These are phyloP conservation scores for Oncorhynchus clarkii DNA, from an alignment of 2,113 vertebrate species.

Conservation along the genomic window DNA sequence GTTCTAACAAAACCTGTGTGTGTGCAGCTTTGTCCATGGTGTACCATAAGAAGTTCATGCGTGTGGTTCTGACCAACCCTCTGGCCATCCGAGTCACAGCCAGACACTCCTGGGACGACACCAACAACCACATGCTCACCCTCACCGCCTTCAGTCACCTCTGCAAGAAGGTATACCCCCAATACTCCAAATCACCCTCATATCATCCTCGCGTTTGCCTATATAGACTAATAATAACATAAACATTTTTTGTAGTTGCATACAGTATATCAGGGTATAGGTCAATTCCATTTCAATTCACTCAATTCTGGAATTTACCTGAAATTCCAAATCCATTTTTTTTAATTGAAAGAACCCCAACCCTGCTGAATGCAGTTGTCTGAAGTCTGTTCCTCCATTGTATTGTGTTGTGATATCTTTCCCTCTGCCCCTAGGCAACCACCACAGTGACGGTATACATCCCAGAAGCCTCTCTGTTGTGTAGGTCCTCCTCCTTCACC, in stretches of 20 bases:
- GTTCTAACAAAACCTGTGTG: neutral
- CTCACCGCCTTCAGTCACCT: slow-evolving; percentile 13
- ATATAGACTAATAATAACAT: neutral
- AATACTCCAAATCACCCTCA: no score
- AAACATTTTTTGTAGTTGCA: no score
- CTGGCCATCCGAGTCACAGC: slow-evolving; percentile 17
- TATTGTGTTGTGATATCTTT: neutral
- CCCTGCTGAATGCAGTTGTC: neutral
- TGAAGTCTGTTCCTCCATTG: no score
- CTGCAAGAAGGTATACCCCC: slow-evolving; percentile 16
- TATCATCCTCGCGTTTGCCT: no score
- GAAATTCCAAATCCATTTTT: no score
- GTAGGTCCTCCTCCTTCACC: slow-evolving; percentile 19
- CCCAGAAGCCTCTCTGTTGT: slow-evolving; percentile 29
- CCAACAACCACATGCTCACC: slow-evolving; percentile 28
- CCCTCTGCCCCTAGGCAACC: neutral
- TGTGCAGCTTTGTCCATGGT: neutral
- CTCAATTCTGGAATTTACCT: no score
- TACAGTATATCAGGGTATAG: no score
- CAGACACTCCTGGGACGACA: slow-evolving; percentile 14
- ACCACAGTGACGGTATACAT: slow-evolving; percentile 29
- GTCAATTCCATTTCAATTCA: no score
- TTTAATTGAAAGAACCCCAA: neutral
- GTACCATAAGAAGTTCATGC: slow-evolving; percentile 24
- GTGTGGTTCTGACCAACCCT: slow-evolving; percentile 21